phyloP scores from a whole-genome alignment of 2,888 invertebrate species.

The Serrognathus titanus region DNA sequence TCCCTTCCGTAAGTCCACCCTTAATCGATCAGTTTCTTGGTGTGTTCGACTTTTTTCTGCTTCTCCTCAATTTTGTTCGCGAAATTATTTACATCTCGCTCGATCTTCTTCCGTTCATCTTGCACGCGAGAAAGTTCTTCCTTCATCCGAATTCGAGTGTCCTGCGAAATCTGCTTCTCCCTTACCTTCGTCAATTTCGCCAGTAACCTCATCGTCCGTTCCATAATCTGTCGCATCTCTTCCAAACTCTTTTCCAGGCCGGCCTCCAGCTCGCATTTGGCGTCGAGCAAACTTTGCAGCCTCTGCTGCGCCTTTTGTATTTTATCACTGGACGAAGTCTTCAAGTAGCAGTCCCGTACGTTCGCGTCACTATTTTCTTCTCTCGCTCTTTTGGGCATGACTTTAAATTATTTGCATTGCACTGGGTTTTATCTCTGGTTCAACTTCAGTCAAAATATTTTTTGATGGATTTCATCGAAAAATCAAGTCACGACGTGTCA shows the following conservation, averaged over 20 bases:
- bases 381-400: too few species aligned
- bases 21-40: too few species aligned
- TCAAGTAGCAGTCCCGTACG: constrained; percentile 3
- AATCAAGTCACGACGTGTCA: too few species aligned
- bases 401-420: too few species aligned
- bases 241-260: constrained; percentile 11
- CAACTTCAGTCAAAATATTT: too few species aligned
- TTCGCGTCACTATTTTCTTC: too few species aligned
- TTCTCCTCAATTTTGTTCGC: constrained; percentile 1
- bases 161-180: constrained; percentile 1
- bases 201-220: constrained; percentile 4
- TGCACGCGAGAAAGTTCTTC: constrained; percentile 7
- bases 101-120: constrained; percentile 7
- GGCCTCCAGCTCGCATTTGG: constrained; percentile 9
- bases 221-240: constrained; percentile 9
- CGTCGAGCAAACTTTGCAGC: constrained; percentile 8
- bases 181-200: constrained; percentile 7
- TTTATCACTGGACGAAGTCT: constrained; percentile 1
- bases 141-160: constrained; percentile 5
- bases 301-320: constrained; percentile 7
- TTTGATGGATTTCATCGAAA: too few species aligned
- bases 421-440: too few species aligned
- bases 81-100: constrained; percentile 4
- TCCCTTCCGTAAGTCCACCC: too few species aligned
- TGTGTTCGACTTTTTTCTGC: constrained; percentile 1